Conservation (phyloP, 2,888 invertebrate genomes). For the Ornithoptera priamus region DNA sequence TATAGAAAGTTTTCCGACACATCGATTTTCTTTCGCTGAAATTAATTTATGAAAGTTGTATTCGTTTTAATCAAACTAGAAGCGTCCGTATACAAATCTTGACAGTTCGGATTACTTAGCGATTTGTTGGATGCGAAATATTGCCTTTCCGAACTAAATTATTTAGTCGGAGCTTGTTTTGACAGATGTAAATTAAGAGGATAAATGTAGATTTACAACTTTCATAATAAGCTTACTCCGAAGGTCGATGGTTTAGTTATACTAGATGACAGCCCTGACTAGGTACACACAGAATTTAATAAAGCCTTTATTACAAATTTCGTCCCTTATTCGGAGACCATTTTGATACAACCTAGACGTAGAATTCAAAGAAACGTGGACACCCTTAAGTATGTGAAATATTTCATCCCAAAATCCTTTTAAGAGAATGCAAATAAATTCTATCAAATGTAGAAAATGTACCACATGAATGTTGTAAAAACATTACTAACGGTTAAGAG, state of each 20-base stretch:
- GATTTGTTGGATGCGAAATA: background rate
- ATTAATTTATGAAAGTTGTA: constrained; percentile 1
- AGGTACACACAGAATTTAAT: background rate
- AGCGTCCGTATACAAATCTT: background rate
- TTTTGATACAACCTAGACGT: background rate
- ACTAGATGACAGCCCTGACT: background rate
- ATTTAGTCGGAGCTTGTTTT: background rate
- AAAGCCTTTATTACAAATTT: background rate
- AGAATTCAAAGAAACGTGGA: background rate
- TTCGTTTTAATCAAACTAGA: background rate
- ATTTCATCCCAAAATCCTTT: background rate
- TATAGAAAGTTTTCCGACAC: background rate
- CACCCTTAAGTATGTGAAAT: background rate
- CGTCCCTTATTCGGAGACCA: background rate
- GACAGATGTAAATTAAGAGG: constrained; percentile 4
- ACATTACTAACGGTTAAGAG: too few relatives aligned
- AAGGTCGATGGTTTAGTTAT: background rate
- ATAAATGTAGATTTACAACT: constrained; percentile 1
- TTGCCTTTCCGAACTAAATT: constrained; percentile 1
- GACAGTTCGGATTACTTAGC: background rate
- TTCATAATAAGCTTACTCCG: background rate
- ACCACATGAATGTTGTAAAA: too few relatives aligned
- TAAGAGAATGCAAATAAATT: background rate
- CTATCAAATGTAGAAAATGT: background rate
- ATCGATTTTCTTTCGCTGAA: background rate